A percentile compares a stretch with the other conserved stretches of the same genome.
phyloP scores from a whole-genome alignment of 2,888 invertebrate genomes.

The Spodoptera exigua region DNA sequence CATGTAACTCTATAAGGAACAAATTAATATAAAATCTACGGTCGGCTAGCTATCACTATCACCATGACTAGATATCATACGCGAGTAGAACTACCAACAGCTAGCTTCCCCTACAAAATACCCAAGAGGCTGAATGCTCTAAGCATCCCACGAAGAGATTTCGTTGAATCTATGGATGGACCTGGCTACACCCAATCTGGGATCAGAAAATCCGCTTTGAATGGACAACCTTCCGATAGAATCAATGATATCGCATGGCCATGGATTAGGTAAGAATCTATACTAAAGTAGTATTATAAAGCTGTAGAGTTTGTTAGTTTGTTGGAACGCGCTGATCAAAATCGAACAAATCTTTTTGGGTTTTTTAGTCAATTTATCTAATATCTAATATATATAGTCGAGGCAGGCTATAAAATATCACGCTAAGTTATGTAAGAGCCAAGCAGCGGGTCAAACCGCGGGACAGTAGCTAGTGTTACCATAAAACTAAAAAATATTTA shows the following conservation, averaged over 20 bases:
- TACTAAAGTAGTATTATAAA: too few species aligned
- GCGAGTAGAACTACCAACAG: conserved; percentile 18
- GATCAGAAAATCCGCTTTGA: conserved; percentile 34
- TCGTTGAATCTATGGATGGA: conserved; percentile 33
- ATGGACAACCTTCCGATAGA: conserved; percentile 24
- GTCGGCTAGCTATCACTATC: conserved; percentile 25
- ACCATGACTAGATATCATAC: conserved; percentile 22
- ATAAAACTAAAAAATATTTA: too few species aligned
- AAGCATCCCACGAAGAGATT: conserved; percentile 28
- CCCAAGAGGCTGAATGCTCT: conserved; percentile 24
- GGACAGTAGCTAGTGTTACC: too few species aligned
- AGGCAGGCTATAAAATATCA: too few species aligned
- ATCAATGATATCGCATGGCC: conserved; percentile 43
- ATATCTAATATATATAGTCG: too few species aligned
- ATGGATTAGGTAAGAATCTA: conserved; percentile 19
- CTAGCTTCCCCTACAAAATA: conserved; percentile 41
- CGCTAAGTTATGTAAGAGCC: too few species aligned
- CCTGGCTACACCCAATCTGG: conserved; percentile 25
- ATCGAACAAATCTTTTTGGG: too few species aligned
- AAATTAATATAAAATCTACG: conserved; percentile 2
- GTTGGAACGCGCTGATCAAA: too few species aligned
- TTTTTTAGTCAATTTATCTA: too few species aligned
- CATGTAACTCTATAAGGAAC: conserved; percentile 20
- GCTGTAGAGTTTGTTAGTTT: too few species aligned
- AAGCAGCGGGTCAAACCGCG: too few species aligned